Base-by-base conservation (phyloP, 2,113 vertebrate species). In the Lampris incognitus region DNA sequence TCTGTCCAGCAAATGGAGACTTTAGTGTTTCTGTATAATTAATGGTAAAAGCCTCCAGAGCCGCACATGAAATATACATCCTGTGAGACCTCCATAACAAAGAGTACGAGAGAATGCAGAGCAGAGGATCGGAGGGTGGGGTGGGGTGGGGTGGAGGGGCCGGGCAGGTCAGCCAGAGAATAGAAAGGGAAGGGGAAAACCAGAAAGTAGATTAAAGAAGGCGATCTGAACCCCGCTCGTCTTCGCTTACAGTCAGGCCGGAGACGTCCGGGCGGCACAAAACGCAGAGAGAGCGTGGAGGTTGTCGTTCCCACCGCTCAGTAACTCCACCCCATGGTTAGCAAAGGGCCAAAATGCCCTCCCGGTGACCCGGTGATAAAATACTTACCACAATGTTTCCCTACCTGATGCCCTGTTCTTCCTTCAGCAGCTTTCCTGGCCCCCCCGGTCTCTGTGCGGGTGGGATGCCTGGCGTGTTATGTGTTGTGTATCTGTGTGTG, bases 41-140 rank as follows among this genome's bases (percentile, higher is more conserved):
- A 88, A 95, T 95, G 93, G 85, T 95, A 94, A 95, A 95, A 95
- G 92, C 93, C 93, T 93, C 90, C 80, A 92, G 92, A 92, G 92
- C 87, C 73, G 64, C 81, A 79, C 92, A 95, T 95, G 68, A 94
- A 94, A 94, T 92, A 94, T 94, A 93, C 89, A 95, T 93, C 79
- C 66, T 81, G 65, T 69, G 80, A 60, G 71, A 52, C 66, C 72
- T 75, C 49, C 81, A 73, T 82, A 87, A 94, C 92, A 93, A 91
- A 94, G 87, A 86, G 86, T 89, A 80, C n/a, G 64, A 83, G 81
- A 84, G 84, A 89, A 75, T 59, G 63, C 58, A 72, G 68, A 69
- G 24, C 24, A 24, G 24, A 24, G 24, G 24, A 24, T 24, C 24
- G 24, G 24, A 24, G 64, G 60, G 57, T 49, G 62, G 24, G 41